These are phyloP conservation scores for Drosophila pruinosa DNA, from an alignment of 1,140 invertebrate species.

Conservation along the genomic window DNA sequence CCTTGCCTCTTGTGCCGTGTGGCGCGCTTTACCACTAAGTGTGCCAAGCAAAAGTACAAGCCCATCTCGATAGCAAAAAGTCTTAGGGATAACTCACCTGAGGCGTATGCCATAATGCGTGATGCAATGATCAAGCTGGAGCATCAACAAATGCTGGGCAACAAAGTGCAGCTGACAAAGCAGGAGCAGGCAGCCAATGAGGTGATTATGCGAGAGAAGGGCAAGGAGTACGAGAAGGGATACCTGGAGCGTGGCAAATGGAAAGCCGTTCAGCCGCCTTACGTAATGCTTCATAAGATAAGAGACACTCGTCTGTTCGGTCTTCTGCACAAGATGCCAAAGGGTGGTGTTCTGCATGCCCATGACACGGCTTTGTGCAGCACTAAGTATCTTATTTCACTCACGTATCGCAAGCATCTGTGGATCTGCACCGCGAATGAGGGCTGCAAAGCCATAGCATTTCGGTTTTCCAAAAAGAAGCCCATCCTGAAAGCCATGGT, in stretches of 20 bases:
- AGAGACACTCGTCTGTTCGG: conserved; percentile 86
- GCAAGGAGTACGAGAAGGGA: conserved; percentile 28
- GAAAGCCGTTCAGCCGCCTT: conserved; percentile 85
- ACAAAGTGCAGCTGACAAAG: conserved; percentile 17
- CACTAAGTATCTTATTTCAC: conserved; percentile 84
- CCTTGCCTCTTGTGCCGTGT: not conserved
- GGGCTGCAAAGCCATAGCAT: conserved; percentile 63
- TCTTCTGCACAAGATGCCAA: conserved; percentile 88
- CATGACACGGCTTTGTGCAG: conserved; percentile 88
- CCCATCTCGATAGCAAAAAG: conserved; percentile 26
- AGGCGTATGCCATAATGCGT: conserved; percentile 34
- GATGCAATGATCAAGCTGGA: conserved; percentile 25
- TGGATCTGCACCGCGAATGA: conserved; percentile 58
- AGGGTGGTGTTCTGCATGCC: conserved; percentile 88
- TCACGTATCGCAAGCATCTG: conserved; percentile 56
- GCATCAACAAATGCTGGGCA: conserved; percentile 15
- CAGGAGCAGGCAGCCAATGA: conserved; percentile 50
- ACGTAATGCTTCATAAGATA: conserved; percentile 84
- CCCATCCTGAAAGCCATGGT: conserved; percentile 54
- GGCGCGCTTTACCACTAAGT: not conserved
- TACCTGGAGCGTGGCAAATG: conserved; percentile 44
- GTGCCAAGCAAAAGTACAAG: not conserved
- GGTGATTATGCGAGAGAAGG: conserved; percentile 42
- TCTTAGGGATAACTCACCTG: conserved; percentile 30
- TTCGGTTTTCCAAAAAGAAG: conserved; percentile 76